These are phyloP conservation scores for Paguma larvata DNA, from an alignment of 2,797 vertebrate genomes.

Conservation along the genomic window DNA sequence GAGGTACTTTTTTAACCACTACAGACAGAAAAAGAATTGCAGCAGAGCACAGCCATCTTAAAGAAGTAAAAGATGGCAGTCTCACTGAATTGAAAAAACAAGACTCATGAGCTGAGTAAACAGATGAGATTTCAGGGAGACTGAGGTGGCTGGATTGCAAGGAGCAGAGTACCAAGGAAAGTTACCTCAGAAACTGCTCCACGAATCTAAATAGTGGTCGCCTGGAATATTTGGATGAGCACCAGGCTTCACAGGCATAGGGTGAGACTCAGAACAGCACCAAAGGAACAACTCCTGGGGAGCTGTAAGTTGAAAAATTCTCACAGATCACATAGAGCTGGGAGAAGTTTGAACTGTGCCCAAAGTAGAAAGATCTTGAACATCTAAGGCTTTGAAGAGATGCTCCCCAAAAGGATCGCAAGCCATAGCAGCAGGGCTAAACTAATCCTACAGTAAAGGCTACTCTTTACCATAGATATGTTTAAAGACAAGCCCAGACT, in stretches of 20 bases:
- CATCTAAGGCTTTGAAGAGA: background rate
- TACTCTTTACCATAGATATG: background rate
- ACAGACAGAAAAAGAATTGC: background rate
- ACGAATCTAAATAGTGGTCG: background rate
- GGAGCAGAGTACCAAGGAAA: background rate
- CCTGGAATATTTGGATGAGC: background rate
- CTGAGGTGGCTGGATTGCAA: background rate
- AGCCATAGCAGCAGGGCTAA: background rate
- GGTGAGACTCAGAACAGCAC: background rate
- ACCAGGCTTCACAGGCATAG: background rate
- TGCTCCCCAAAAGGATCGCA: background rate
- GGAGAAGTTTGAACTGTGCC: background rate
- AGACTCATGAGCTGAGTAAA: background rate
- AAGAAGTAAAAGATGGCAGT: background rate
- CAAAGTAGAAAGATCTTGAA: background rate
- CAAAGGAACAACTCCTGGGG: background rate
- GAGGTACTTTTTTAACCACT: background rate
- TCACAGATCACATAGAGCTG: background rate
- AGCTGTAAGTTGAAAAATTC: background rate
- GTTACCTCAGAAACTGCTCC: background rate
- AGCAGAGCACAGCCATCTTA: background rate
- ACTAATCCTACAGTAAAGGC: background rate
- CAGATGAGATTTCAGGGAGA: background rate
- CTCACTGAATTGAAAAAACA: background rate
- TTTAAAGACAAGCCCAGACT: background rate